Evolutionary conservation across 35 echinoderm and acorn worm genomes (phyloP).

Genomic region (Stichopus chloronotus): DNA sequence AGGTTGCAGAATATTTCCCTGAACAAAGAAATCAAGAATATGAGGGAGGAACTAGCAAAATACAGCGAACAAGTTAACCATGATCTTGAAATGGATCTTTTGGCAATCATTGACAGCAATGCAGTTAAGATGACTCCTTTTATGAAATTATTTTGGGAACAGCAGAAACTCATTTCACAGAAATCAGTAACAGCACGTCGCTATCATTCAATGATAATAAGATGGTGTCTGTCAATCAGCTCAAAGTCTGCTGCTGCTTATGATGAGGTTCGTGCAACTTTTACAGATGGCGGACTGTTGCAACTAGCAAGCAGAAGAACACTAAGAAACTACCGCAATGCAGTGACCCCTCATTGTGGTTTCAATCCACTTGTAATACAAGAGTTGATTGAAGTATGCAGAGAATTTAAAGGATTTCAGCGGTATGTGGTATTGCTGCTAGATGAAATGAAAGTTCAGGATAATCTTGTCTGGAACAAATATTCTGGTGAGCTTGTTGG

Average conservation of each 20-base stretch:
- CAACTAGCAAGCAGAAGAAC: conserved; percentile 42
- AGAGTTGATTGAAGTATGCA: background rate
- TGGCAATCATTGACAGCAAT: conserved; percentile 22
- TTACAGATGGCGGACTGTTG: conserved; percentile 9
- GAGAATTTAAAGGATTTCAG: conserved; percentile 42
- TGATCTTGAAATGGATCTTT: conserved; percentile 11
- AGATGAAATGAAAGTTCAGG: conserved; percentile 51
- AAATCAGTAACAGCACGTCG: conserved; percentile 5
- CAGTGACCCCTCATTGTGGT: conserved; percentile 13
- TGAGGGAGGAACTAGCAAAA: conserved; percentile 24
- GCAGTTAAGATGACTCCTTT: background rate
- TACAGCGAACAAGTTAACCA: conserved; percentile 15
- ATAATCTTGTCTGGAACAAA: conserved; percentile 46
- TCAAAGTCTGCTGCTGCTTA: conserved; percentile 40
- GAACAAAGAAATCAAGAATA: conserved; percentile 15
- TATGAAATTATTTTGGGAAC: background rate
- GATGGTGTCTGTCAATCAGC: conserved; percentile 20
- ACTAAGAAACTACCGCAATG: conserved; percentile 33
- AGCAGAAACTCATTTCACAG: conserved; percentile 24
- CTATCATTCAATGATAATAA: conserved; percentile 25
- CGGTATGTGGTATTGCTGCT: conserved; percentile 36
- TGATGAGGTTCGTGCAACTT: conserved; percentile 35
- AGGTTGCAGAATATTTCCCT: conserved; percentile 22
- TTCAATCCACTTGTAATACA: conserved; percentile 31
- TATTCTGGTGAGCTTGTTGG: conserved; percentile 46